Conservation (phyloP, 2,113 vertebrate genomes). For the Saccopteryx bilineata region DNA sequence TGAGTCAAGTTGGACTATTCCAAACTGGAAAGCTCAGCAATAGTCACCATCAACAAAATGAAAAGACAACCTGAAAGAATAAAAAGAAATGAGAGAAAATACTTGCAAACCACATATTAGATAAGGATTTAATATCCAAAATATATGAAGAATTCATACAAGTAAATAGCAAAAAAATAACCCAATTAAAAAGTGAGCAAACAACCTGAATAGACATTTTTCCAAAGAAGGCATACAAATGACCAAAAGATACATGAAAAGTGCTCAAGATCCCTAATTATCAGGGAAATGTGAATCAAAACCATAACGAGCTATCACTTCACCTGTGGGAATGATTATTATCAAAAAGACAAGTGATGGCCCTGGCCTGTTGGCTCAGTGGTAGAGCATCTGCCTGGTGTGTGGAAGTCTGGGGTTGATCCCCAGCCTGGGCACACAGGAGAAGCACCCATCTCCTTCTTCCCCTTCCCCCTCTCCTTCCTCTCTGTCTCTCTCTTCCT, state of each 20-base stretch:
- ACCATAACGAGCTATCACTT: not conserved
- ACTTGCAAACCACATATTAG: not conserved
- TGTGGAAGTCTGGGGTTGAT: too few relatives aligned
- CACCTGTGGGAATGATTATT: not conserved
- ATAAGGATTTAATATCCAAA: not conserved
- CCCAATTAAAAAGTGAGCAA: not conserved
- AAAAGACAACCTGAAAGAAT: not conserved
- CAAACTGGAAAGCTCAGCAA: not conserved
- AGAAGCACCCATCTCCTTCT: too few relatives aligned
- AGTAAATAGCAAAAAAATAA: not conserved
- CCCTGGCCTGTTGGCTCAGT: too few relatives aligned
- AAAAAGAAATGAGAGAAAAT: not conserved
- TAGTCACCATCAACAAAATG: not conserved
- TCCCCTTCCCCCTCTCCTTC: too few relatives aligned
- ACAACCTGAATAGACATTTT: not conserved
- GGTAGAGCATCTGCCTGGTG: too few relatives aligned
- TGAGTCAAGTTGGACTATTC: not conserved
- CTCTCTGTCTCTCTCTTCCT: too few relatives aligned
- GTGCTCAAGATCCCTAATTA: too few relatives aligned
- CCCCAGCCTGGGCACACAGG: too few relatives aligned
- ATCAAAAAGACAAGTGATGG: not conserved
- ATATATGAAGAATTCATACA: not conserved
- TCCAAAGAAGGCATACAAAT: not conserved
- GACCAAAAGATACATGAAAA: too few relatives aligned
- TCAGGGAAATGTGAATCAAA: too few relatives aligned